Evolutionary conservation across 2,888 invertebrate genomes (phyloP), one percentile per base, ranked within the genome.

Genomic region (Clostera curtula): DNA sequence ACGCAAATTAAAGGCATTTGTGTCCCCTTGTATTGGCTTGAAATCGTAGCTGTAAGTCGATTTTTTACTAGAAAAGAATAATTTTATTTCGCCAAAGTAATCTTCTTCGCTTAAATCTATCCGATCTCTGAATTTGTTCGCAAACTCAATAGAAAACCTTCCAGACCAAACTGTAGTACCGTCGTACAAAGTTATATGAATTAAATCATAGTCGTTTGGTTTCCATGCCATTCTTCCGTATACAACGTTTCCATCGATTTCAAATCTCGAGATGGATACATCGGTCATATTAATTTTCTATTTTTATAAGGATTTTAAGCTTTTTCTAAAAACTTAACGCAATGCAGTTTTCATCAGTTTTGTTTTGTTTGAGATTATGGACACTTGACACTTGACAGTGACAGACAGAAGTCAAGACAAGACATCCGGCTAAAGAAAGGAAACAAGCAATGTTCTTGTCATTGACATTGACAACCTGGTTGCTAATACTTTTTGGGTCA

Each of bases 211-310:
- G 14, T 51, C 45, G 36, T 51, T 59, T 6, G 49, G 42, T 34
- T 56, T 56, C 76, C 79, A 79, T 12, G 34, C 3, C 6, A 71
- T 16, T 54, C 67, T 66, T 4, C 54, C 30, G 28, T 70, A 76
- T 2, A 64, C 12, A 2, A 18, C 29, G 31, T 49, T 51, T 2
- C 37, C 47, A 4, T 57, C 47, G 4, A 65, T 37, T 10, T 39
- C 20, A 4, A 63, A 43, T 62, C 69, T 76, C 2, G 54, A 34
- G 20, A 74, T 24, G 5, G 38, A 52, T 3, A 34, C 40, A 14
- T 34, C 19, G 19, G 8, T 12, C 11, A 24, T n/a, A 19, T 25
- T 40, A 2, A 6, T 30, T 24, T 27, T 34, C 19, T 29, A 36
- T 30, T 25, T 22, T 22, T 13, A 22, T 2, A n/a, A 7, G 13